A percentile compares a stretch with the other conserved stretches of the same genome.
These are phyloP conservation scores for Cirrhinus molitorella DNA, from an alignment of 2,797 vertebrate genomes.

Conservation along the genomic window DNA sequence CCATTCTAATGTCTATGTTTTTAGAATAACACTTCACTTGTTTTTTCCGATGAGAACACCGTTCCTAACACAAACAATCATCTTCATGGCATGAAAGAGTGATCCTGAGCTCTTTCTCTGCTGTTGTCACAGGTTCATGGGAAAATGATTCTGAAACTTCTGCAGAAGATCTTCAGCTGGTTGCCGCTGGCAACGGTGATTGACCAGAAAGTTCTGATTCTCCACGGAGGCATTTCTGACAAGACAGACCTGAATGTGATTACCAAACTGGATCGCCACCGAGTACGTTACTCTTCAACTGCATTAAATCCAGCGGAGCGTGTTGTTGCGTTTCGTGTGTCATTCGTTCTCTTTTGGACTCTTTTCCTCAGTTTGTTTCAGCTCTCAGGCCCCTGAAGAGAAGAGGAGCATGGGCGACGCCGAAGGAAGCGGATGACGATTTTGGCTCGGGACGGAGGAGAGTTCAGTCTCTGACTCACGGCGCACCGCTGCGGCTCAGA, in stretches of 20 bases:
- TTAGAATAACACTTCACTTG: neutral
- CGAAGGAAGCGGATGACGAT: neutral
- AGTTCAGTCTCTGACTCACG: conserved; percentile 69
- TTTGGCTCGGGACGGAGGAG: conserved; percentile 61
- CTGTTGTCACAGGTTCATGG: conserved; percentile 81
- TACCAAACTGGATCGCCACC: conserved; percentile 83
- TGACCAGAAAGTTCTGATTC: conserved; percentile 89
- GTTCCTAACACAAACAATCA: neutral
- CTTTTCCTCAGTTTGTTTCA: conserved; percentile 82
- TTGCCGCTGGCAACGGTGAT: conserved; percentile 91
- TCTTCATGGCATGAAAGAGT: neutral
- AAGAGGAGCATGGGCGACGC: conserved; percentile 6
- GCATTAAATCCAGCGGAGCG: neutral
- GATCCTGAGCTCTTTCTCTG: neutral
- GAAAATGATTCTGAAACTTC: conserved; percentile 87
- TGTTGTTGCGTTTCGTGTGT: neutral
- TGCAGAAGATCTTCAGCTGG: conserved; percentile 93
- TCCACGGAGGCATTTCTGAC: conserved; percentile 92
- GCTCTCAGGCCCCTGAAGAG: conserved; percentile 80
- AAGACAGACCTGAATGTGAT: conserved; percentile 86
- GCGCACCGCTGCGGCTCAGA: conserved; percentile 27
- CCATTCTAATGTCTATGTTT: neutral
- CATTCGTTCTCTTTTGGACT: neutral
- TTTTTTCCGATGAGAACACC: neutral
- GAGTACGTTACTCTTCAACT: conserved; percentile 74